Evolutionary conservation across 2,797 vertebrate genomes (phyloP).

Genomic region (Mormyrops boulengeri): DNA sequence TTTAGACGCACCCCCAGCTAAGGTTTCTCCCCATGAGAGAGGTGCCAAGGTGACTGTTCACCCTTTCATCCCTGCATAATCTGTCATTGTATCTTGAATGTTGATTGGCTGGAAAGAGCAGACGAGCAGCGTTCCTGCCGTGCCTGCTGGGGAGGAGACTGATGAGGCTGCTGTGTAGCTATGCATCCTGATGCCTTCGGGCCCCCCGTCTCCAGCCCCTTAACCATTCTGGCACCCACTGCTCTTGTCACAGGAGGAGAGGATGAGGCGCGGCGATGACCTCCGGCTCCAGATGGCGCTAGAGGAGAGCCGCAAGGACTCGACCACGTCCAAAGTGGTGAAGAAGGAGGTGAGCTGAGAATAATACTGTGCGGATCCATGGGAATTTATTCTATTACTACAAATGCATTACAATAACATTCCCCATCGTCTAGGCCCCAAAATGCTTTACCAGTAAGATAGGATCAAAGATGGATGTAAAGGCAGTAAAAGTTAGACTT

Average conservation of each 20-base stretch:
- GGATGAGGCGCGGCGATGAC: conserved; percentile 89
- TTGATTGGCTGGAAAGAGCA: not conserved
- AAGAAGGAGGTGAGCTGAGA: conserved; percentile 68
- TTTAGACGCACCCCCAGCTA: not conserved
- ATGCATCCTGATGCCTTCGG: not conserved
- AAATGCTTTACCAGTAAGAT: not conserved
- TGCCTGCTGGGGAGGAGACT: not conserved
- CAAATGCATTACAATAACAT: not conserved
- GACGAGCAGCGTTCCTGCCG: not conserved
- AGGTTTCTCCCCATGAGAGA: not conserved
- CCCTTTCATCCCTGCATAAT: not conserved
- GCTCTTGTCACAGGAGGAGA: conserved; percentile 74
- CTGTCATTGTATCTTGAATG: not conserved
- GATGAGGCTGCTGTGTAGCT: not conserved
- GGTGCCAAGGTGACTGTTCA: not conserved
- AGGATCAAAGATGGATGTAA: not conserved
- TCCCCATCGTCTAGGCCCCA: not conserved
- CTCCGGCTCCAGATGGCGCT: conserved; percentile 95
- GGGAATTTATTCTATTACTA: not conserved
- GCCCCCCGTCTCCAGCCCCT: not conserved
- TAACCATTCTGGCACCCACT: not conserved
- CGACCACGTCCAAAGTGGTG: conserved; percentile 67
- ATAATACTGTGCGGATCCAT: too few relatives aligned
- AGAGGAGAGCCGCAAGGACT: conserved; percentile 89
- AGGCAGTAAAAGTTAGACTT: not conserved